Base-by-base conservation (phyloP, 2,113 vertebrate species). In the Silurus glanis region DNA sequence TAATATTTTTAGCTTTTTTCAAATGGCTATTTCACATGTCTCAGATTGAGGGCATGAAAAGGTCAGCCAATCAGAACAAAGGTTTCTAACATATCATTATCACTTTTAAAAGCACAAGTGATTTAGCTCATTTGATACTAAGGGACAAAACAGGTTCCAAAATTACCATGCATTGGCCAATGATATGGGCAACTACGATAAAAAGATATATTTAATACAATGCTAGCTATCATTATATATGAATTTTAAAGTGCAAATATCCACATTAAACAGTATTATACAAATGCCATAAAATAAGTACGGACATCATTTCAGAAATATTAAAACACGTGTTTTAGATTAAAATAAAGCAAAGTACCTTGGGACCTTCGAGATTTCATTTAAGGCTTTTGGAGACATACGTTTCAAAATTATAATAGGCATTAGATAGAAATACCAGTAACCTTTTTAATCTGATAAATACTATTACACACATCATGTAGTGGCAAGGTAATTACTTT, bases 231-330 rank as follows among this genome's bases (percentile, higher is more conserved):
- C 56, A 37, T 72, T n/a, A 75, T 80, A 67, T 71, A 86, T 84
- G 58, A 71, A 62, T 61, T 86, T 83, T 86, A 89, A 89, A 89
- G 85, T 89, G 88, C 88, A 80, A 83, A 72, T 84, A 80, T n/a
- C 58, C 66, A 55, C 64, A 72, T 80, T 37, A 66, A 85, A 69
- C 49, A 80, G 28, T 49, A 64, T 80, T 9, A 45, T 49, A 69
- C 51, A 58, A 49, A 61, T 10, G 37, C 45, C 28, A 37, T 79
- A 37, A 85, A 67, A 45, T 3, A 67, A 78, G 51, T 16, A 23
- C 3, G 25, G 21, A 74, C 37, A 66, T n/a, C 56, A 51, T 79
- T 72, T 78, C 8, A 82, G 75, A 75, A 49, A 61, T 14, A 62
- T 49, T 75, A 23, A 84, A 25, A 84, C 13, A 19, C 37, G 69